Base-by-base conservation (phyloP, 2,888 invertebrate species). In the Cyrtodaria siliqua region DNA sequence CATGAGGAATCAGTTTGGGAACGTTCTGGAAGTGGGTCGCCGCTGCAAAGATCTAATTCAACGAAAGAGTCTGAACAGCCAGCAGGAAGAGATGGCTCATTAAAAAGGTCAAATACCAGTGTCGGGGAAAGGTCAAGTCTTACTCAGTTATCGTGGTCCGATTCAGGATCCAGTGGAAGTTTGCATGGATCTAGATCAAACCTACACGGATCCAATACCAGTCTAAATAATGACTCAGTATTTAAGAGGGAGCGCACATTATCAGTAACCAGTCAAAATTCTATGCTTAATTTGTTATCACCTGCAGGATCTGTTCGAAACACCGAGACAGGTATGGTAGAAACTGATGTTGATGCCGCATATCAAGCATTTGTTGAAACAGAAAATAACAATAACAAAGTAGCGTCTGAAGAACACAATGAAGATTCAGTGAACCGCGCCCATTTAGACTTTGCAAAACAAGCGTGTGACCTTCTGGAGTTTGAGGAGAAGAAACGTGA, bases 301-400 rank as follows among this genome's bases (percentile, higher is more conserved):
- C 44, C 79, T 26, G 40, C 64, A 23, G 73, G 61, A n/a, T 47
- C 57, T 12, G 47, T 49, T 23, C 61, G 64, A 23, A 61, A 76
- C 38, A 47, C 64, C n/a, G 68, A 66, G 3, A 56, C 68, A 8
- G 75, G 75, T 57, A 66, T 56, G 9, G 63, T 74, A 33, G 81
- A 81, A 60, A 81, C 81, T 20, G 78, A 81, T 55, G 60, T 81
- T 16, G 81, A 81, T 78, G 78, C 67, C 50, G 81, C 72, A 14
- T 81, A 69, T 49, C 38, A 66, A 20, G 72, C 71, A 27, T 67
- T 63, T 56, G 47, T 67, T 2, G 67, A 56, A 50, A 4, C 6
- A 49, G 52, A 60, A 55, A 18, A n/a, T 38, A 40, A 23, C 12
- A n/a, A n/a, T 12, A 67, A 50, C 38, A n/a, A 42, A 2, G 40